Conservation (phyloP, 2,888 invertebrate species). For the Homarus gammarus region DNA sequence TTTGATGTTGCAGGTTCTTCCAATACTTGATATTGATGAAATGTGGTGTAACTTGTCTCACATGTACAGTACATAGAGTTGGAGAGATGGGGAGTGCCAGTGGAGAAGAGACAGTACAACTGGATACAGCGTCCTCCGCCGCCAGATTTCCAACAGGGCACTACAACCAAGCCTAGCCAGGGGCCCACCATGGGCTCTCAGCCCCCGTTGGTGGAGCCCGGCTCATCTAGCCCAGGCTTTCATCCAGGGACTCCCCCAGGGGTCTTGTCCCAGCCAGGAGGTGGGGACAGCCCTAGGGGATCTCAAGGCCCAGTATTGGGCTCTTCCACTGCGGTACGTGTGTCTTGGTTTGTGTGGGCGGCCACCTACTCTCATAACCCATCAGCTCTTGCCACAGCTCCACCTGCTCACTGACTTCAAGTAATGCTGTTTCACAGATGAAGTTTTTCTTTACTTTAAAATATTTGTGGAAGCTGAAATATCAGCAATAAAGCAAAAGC, state of each 20-base stretch:
- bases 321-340: slow-evolving; percentile 67
- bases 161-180: slow-evolving; percentile 61
- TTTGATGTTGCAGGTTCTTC: slow-evolving; percentile 56
- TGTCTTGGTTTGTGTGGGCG: slow-evolving; percentile 63
- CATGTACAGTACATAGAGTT: slow-evolving; percentile 77
- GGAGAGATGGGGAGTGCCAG: slow-evolving; percentile 88
- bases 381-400: slow-evolving; percentile 11
- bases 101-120: slow-evolving; percentile 94
- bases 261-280: slow-evolving; percentile 50
- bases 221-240: slow-evolving; percentile 65
- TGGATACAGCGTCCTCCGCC: slow-evolving; percentile 96
- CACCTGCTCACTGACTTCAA: slow-evolving; percentile 40
- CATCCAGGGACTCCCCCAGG: slow-evolving; percentile 57
- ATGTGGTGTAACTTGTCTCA: slow-evolving; percentile 67
- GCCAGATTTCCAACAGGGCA: slow-evolving; percentile 85
- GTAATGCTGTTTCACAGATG: slow-evolving; percentile 40
- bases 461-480: background rate
- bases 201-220: slow-evolving; percentile 46
- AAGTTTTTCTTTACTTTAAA: slow-evolving; percentile 5
- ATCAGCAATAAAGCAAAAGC: background rate
- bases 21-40: slow-evolving; percentile 41
- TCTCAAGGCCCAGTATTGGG: slow-evolving; percentile 51
- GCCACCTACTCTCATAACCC: slow-evolving; percentile 44
- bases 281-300: slow-evolving; percentile 59
- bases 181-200: slow-evolving; percentile 43